These are phyloP conservation scores for Gymnogyps californianus DNA, from an alignment of 2,113 vertebrate species.

Conservation along the genomic window DNA sequence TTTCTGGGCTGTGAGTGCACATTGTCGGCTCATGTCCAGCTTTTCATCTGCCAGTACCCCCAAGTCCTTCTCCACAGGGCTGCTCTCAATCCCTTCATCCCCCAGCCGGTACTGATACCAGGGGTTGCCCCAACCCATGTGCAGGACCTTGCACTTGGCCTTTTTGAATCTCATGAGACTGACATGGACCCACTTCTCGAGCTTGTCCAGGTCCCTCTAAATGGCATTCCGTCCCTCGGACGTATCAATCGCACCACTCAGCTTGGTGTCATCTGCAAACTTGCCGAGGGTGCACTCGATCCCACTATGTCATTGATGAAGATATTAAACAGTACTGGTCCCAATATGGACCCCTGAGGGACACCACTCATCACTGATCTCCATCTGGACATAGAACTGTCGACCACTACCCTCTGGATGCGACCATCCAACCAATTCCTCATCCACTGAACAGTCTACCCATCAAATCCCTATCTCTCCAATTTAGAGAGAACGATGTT, in stretches of 20 bases:
- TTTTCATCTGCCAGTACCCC: too few relatives aligned
- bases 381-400: background rate
- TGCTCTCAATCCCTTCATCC: too few relatives aligned
- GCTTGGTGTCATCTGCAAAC: background rate
- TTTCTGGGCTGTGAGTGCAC: too few relatives aligned
- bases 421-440: background rate
- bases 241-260: background rate
- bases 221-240: background rate
- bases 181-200: background rate
- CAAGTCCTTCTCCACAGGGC: too few relatives aligned
- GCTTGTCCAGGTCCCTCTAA: background rate
- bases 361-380: background rate
- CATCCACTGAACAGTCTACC: too few relatives aligned
- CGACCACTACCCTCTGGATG: background rate
- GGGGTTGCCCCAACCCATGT: too few relatives aligned
- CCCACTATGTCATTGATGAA: background rate
- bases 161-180: background rate
- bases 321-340: background rate
- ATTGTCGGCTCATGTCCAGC: too few relatives aligned
- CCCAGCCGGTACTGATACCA: too few relatives aligned
- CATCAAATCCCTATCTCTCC: background rate
- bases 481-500: accelerated
- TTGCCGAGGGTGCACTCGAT: background rate
- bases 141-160: too few relatives aligned
- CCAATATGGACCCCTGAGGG: background rate